Percentiles rank a stretch among this genome's conserved stretches.
Conservation (phyloP, 2,888 invertebrate genomes). For the Phortica okadai region DNA sequence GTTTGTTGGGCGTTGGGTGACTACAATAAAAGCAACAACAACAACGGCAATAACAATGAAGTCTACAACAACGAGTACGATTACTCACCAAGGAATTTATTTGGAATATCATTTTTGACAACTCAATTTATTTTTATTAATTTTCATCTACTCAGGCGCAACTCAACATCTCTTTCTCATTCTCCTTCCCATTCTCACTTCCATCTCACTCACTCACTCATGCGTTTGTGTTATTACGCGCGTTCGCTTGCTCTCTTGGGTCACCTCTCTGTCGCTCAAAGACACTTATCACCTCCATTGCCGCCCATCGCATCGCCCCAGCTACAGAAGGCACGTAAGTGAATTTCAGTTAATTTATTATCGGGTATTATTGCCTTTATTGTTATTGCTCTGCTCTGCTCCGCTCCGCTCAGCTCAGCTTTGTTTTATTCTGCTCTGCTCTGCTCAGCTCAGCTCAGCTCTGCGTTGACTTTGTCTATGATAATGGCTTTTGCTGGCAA, state of each 20-base stretch:
- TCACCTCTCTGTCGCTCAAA: background rate
- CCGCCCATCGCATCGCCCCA: background rate
- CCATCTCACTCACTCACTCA: conserved; percentile 3
- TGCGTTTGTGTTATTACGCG: conserved; percentile 10
- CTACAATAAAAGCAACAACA: background rate
- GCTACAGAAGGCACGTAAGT: conserved; percentile 56
- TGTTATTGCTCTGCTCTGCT: conserved; percentile 58
- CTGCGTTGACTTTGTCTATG: conserved; percentile 2
- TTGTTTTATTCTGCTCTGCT: background rate
- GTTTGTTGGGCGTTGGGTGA: conserved; percentile 54
- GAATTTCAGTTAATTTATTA: conserved; percentile 76
- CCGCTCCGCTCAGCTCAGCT: conserved; percentile 2
- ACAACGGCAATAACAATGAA: conserved; percentile 1
- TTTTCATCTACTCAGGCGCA: conserved; percentile 70
- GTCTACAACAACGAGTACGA: conserved; percentile 60
- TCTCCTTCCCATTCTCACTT: background rate
- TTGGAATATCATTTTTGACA: conserved; percentile 77
- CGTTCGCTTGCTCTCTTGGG: background rate
- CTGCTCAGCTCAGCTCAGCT: background rate
- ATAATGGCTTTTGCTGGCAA: conserved; percentile 24
- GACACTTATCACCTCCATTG: background rate
- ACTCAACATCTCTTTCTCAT: background rate
- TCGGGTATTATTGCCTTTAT: conserved; percentile 72
- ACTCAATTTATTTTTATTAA: conserved; percentile 77
- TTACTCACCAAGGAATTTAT: conserved; percentile 77